A percentile compares a stretch with the other conserved stretches of the same genome.
These are phyloP conservation scores for Pogonocherus hispidulus DNA, from an alignment of 2,888 invertebrate species.

Conservation along the genomic window DNA sequence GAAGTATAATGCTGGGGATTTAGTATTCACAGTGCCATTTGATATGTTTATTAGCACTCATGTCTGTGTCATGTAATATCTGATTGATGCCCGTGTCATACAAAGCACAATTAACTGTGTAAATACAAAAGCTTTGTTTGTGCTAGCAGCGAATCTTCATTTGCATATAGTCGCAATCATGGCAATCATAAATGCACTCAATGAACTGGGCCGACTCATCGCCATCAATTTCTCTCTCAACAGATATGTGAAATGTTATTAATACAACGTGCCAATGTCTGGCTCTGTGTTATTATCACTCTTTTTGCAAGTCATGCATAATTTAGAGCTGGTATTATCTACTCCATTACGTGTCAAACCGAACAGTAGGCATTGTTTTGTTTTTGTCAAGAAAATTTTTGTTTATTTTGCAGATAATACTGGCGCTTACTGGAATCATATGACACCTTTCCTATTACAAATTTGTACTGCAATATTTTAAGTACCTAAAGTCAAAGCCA, in stretches of 20 bases:
- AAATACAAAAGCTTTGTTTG: constrained; percentile 42
- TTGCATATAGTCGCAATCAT: constrained; percentile 27
- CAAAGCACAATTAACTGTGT: constrained; percentile 41
- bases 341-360: background rate
- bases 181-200: constrained; percentile 8
- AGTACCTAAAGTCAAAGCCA: no score
- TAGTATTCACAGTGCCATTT: background rate
- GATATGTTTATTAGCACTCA: background rate
- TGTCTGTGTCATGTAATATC: constrained; percentile 37
- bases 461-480: no score
- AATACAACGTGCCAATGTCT: background rate
- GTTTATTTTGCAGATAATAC: background rate
- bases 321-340: background rate
- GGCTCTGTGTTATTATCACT: background rate
- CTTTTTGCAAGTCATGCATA: constrained; percentile 11
- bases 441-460: no score
- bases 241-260: background rate
- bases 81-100: constrained; percentile 42
- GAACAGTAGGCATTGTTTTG: background rate
- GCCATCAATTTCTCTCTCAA: background rate
- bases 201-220: constrained; percentile 10
- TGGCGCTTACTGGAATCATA: no score
- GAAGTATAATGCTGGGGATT: no score
- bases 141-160: constrained; percentile 35
- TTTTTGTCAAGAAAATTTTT: background rate